These are phyloP conservation scores for Apamea sordens DNA, from an alignment of 2,888 invertebrate species.

Conservation along the genomic window DNA sequence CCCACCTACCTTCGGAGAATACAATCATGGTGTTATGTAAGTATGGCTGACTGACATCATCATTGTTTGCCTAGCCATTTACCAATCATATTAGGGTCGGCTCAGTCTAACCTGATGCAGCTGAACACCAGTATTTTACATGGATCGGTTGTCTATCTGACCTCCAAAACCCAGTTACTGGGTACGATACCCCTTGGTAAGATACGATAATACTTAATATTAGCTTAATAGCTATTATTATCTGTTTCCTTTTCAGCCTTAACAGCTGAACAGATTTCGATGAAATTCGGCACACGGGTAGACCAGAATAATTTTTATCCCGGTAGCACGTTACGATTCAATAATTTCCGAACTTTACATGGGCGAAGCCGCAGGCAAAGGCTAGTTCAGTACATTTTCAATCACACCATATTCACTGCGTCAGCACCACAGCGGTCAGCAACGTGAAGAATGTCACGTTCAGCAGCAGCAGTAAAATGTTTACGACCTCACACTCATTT, in stretches of 20 bases:
- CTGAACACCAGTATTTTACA: not conserved
- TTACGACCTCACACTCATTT: slow-evolving; percentile 56
- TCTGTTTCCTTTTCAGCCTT: not conserved
- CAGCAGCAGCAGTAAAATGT: slow-evolving; percentile 54
- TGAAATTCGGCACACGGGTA: not conserved
- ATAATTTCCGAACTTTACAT: not conserved
- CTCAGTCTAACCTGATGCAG: not conserved
- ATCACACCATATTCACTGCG: slow-evolving; percentile 17
- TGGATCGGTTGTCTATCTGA: not conserved
- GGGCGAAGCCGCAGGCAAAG: not conserved
- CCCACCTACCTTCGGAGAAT: not conserved
- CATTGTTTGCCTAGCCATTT: not conserved
- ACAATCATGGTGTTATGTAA: not conserved
- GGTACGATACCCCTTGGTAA: not conserved
- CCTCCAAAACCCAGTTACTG: not conserved
- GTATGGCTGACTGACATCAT: not conserved
- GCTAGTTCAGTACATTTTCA: slow-evolving; percentile 10
- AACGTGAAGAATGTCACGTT: slow-evolving; percentile 53
- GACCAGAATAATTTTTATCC: not conserved
- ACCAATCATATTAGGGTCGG: not conserved
- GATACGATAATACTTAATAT: not conserved
- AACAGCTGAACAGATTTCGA: not conserved
- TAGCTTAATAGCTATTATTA: not conserved
- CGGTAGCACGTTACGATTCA: not conserved
- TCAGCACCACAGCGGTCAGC: slow-evolving; percentile 50